Evolutionary conservation across 2,113 vertebrate species (phyloP).

Genomic region (Cyphomyrus plagiostoma): DNA sequence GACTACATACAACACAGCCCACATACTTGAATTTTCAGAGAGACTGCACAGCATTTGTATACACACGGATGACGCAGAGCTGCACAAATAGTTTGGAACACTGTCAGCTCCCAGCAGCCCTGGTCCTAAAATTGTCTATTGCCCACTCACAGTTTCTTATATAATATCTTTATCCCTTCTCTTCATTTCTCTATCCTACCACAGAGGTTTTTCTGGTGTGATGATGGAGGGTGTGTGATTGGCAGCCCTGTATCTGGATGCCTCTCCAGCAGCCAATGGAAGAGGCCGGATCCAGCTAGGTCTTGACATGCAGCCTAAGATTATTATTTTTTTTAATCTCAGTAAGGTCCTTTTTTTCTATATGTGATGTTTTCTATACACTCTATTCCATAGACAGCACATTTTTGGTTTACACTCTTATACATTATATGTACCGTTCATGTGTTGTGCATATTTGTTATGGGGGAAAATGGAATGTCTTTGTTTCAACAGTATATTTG

Average conservation of each 20-base stretch:
- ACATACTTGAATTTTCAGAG: not conserved
- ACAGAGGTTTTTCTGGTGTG: not conserved
- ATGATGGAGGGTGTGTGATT: not conserved
- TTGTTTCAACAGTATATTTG: not conserved
- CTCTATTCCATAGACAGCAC: not conserved
- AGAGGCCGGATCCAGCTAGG: not conserved
- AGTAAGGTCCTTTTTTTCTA: not conserved
- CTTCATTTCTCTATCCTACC: not conserved
- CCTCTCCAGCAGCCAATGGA: not conserved
- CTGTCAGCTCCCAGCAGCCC: not conserved
- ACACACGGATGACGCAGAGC: not conserved
- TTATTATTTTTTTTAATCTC: not conserved
- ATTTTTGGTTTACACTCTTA: not conserved
- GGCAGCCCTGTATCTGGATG: not conserved
- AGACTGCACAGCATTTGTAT: not conserved
- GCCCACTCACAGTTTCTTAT: not conserved
- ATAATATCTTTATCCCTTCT: not conserved
- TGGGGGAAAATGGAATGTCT: not conserved
- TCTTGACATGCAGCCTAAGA: no score
- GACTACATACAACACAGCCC: not conserved
- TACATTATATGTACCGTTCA: not conserved
- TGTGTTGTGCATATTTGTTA: not conserved
- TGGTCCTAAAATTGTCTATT: not conserved
- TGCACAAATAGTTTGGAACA: not conserved
- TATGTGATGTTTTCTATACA: not conserved